These are phyloP conservation scores for Pseudopleuronectes americanus DNA, from an alignment of 2,797 vertebrate species.

Conservation along the genomic window DNA sequence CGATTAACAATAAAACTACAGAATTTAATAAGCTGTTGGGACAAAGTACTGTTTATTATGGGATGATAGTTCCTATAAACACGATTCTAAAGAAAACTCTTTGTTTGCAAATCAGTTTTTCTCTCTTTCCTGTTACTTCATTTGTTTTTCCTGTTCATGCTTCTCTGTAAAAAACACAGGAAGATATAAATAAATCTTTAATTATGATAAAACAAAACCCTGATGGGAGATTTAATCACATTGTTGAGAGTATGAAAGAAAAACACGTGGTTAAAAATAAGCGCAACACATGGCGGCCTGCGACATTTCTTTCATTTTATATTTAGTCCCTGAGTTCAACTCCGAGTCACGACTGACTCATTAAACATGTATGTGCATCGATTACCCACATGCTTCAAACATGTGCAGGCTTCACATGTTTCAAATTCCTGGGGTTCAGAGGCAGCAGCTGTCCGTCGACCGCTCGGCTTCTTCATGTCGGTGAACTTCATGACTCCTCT, in stretches of 20 bases:
- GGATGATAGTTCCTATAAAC: too few species aligned
- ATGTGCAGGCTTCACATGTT: conserved; percentile 47
- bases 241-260: conserved; percentile 11
- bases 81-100: too few species aligned
- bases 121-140: too few species aligned
- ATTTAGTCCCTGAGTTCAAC: conserved; percentile 62
- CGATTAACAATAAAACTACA: too few species aligned
- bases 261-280: conserved; percentile 9
- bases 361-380: conserved; percentile 43
- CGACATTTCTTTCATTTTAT: conserved; percentile 53
- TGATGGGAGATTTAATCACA: not conserved
- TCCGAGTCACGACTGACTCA: conserved; percentile 37
- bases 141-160: too few species aligned
- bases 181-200: too few species aligned
- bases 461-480: conserved; percentile 11
- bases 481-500: conserved; percentile 16
- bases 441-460: conserved; percentile 62
- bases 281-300: conserved; percentile 27
- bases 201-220: not conserved
- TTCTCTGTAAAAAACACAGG: too few species aligned
- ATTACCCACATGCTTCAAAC: conserved; percentile 52
- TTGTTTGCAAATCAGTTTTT: too few species aligned
- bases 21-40: too few species aligned
- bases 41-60: too few species aligned
- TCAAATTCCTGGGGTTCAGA: conserved; percentile 34